These are phyloP conservation scores for Sepiola atlantica DNA, from an alignment of 2,888 invertebrate genomes.

Conservation along the genomic window DNA sequence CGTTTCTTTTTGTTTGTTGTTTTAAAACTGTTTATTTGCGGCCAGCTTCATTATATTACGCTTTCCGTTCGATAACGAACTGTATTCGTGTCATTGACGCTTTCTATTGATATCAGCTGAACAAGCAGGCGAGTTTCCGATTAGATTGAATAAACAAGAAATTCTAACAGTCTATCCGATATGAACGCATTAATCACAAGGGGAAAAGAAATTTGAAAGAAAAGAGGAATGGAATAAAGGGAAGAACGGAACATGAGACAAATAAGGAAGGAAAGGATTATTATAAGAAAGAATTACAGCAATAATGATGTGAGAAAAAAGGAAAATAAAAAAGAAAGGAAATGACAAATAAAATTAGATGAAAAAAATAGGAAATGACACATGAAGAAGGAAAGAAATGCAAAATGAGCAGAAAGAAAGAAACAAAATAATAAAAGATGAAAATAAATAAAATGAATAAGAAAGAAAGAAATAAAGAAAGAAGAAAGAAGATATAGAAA, in stretches of 20 bases:
- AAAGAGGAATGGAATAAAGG: neutral
- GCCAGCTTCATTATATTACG: neutral
- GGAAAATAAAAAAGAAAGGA: too few relatives aligned
- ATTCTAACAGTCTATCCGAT: neutral
- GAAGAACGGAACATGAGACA: neutral
- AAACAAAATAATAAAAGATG: too few relatives aligned
- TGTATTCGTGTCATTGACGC: neutral
- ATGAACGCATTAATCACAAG: neutral
- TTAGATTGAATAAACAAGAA: constrained; percentile 8
- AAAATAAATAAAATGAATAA: too few relatives aligned
- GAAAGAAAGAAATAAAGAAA: too few relatives aligned
- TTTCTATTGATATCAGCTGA: neutral
- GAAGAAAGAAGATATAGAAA: too few relatives aligned
- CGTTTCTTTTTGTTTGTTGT: too few relatives aligned
- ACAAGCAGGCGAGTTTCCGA: neutral
- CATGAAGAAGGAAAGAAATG: too few relatives aligned
- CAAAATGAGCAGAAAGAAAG: too few relatives aligned
- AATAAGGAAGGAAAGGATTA: neutral
- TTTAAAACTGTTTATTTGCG: neutral
- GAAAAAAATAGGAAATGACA: too few relatives aligned
- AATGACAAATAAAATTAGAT: too few relatives aligned
- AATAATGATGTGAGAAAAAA: too few relatives aligned
- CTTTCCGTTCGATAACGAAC: neutral
- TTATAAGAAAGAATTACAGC: too few relatives aligned
- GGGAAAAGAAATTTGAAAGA: neutral